phyloP scores from a whole-genome alignment of 2,797 vertebrate species.

The Trichosurus vulpecula region DNA sequence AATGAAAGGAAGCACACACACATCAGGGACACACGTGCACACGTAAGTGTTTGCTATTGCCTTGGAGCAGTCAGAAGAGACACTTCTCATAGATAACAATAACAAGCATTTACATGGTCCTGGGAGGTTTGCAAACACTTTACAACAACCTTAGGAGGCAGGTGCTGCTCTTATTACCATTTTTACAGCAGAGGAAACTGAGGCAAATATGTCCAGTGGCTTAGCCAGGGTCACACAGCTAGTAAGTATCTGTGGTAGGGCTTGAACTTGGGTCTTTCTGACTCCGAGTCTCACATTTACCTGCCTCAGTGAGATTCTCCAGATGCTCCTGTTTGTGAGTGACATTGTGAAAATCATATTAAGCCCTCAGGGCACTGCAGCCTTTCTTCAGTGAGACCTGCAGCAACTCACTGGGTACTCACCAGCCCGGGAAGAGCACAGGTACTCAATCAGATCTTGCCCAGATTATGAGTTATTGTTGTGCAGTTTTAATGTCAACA shows the following conservation, averaged over 20 bases:
- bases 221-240: background rate
- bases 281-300: too few relatives aligned
- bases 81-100: background rate
- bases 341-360: background rate
- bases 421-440: background rate
- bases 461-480: background rate
- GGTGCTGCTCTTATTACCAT: background rate
- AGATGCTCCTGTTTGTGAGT: background rate
- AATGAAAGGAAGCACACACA: background rate
- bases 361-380: background rate
- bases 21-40: background rate
- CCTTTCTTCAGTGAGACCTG: background rate
- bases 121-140: background rate
- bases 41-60: too few relatives aligned
- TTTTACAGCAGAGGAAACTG: background rate
- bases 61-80: background rate
- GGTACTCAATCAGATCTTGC: background rate
- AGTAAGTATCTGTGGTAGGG: background rate
- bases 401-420: background rate
- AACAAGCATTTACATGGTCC: background rate
- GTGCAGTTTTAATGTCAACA: background rate
- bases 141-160: background rate
- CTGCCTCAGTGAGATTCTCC: background rate
- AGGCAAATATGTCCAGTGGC: too few relatives aligned
- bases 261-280: background rate